Percentiles rank a stretch among this genome's conserved stretches.
Evolutionary conservation across 2,888 invertebrate genomes (phyloP).

Genomic region (Ommatoiulus sabulosus): DNA sequence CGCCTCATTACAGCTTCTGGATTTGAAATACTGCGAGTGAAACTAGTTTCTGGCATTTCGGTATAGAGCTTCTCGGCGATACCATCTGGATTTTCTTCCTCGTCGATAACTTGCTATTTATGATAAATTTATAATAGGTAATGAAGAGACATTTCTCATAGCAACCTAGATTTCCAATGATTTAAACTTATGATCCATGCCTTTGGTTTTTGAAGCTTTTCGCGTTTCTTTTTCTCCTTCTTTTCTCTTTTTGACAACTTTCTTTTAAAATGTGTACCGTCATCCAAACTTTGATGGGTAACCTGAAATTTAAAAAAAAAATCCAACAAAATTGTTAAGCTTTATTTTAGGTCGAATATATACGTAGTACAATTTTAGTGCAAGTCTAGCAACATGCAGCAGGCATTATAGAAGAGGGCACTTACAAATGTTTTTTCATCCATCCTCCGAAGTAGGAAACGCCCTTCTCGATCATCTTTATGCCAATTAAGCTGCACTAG

Average conservation of each 20-base stretch:
- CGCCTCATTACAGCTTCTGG: constrained; percentile 99
- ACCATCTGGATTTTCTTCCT: constrained; percentile 77
- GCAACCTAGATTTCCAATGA: background rate
- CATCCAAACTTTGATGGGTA: constrained; percentile 72
- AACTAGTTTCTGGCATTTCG: constrained; percentile 97
- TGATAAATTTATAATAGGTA: background rate
- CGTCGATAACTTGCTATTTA: constrained; percentile 64
- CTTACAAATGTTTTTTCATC: constrained; percentile 78
- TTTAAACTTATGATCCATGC: constrained; percentile 27
- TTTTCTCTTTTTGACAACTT: constrained; percentile 97
- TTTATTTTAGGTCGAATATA: background rate
- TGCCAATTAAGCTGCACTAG: constrained; percentile 99
- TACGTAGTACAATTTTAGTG: background rate
- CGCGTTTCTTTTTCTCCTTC: constrained; percentile 96
- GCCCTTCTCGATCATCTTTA: constrained; percentile 96
- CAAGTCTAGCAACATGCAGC: background rate
- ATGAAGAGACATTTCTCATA: background rate
- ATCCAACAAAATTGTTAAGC: background rate
- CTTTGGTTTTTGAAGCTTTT: constrained; percentile 78
- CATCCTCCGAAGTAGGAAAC: constrained; percentile 91
- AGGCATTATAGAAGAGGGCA: constrained; percentile 10
- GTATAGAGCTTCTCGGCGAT: constrained; percentile 94
- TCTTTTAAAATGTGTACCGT: constrained; percentile 86
- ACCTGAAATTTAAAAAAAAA: constrained; percentile 59
- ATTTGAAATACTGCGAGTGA: constrained; percentile 98